Base-by-base conservation (phyloP, 1,140 invertebrate species). In the Procambarus clarkii region DNA sequence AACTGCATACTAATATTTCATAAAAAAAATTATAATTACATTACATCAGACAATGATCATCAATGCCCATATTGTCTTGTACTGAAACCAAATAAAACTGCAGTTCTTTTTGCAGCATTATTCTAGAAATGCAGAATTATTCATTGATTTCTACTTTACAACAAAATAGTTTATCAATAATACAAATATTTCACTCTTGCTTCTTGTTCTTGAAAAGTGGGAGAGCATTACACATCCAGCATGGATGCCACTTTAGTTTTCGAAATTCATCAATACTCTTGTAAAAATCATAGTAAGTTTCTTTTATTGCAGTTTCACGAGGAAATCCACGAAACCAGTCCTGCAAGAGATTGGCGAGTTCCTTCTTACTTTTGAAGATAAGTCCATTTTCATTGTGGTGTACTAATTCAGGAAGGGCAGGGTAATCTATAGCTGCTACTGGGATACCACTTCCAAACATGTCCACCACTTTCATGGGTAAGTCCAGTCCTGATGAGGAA, bases 401-500 rank as follows among this genome's bases (percentile, higher is more conserved):
- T 0, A 99, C 97, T 46, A 99, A 94, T 94, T 99, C 98, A 94
- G 94, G 92, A 91, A 93, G 78, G 46, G 84, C 79, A 48, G 77
- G 45, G 79, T 92, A 88, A 87, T 81, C 99, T 98, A 76, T 99
- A 95, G 21, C 98, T 93, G 95, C 95, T 45, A 96, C 96, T 50
- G 99, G 99, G 71, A 99, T 94, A 24, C 97, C 97, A 95, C 97
- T 98, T 11, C 99, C 99, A 96, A 99, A 99, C 99, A 99, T 99
- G 94, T 99, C 99, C 2, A 99, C 98, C 44, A 99, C 97, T 96
- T 99, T 99, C 99, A 99, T 99, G 0, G 99, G 99, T 78, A 99
- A 95, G 95, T 99, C 99, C 46, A 99, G 95, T 9, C 98, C 98
- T 95, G 98, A 99, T 3, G 98, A 99, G 91, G 99, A 99, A 74